Base-by-base conservation (phyloP, 2,797 vertebrate species). In the Oceanodroma leucorhoa region DNA sequence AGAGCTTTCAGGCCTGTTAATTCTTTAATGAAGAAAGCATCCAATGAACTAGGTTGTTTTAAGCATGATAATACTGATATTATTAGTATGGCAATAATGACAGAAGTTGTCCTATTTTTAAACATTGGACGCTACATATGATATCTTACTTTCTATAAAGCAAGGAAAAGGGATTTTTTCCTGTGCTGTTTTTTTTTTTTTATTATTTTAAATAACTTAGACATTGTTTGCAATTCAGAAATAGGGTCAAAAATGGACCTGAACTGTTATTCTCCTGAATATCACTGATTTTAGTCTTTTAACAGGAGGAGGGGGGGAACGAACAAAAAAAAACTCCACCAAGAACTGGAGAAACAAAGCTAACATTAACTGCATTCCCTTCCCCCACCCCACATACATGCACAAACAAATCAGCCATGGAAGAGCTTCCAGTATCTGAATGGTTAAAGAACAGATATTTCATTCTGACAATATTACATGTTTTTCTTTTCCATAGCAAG, bases 271-370 rank as follows among this genome's bases (percentile, higher is more conserved):
- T 91, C 8, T 70, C 73, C 18, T 62, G 50, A 76, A 61, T 4
- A 58, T 54, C 26, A 34, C 32, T 72, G 72, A 45, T 55, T 85
- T 94, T 85, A 86, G 38, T 41, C 24, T 79, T 95, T 83, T 90
- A 51, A 60, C 17, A 34, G 27, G 14, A 32, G 14, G 11, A 16
- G 1, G 2, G 1, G 2, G 5, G 6, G 50, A 58, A 57, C 27
- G 6, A 54, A 69, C 22, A 48, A 38, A 67, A 45, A 45, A 22
- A 29, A 24, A 22, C 15, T 38, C 8, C 10, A 24, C 14, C 29
- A 53, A 66, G 83, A 77, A 34, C 8, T 55, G 36, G 53, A 83
- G 53, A 88, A 94, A 87, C 36, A 61, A 83, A 43, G 30, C 38
- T 76, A 11, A 72, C 26, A 27, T 95, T 84, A 93, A 58, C 62